Base-by-base conservation (phyloP, 2,113 vertebrate genomes). In the Anguilla rostrata region DNA sequence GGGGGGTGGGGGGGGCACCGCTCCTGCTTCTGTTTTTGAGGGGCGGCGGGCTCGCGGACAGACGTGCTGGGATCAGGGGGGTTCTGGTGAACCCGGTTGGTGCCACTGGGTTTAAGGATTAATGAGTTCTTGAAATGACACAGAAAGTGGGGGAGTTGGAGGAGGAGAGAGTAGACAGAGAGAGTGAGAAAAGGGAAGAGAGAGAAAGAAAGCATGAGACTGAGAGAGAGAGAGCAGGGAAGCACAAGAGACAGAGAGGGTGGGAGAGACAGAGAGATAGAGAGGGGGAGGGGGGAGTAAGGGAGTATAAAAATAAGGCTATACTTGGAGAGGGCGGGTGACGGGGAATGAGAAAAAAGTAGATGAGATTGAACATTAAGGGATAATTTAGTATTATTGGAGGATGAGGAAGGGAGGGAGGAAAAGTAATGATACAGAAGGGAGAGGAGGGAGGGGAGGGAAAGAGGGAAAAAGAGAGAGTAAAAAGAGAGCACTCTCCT, bases 241-340 rank as follows among this genome's bases (percentile, higher is more conserved):
- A n/a, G 63, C 5, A 34, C 34, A 8, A 8, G 63, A n/a, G 22
- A n/a, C 71, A 83, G 46, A 41, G 26, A 63, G 29, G 53, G 16
- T 29, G 20, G 14, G 39, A 39, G 49, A 57, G 53, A 86, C 39
- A 46, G 34, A 63, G 60, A 63, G 60, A 86, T 86, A n/a, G 80
- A 71, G n/a, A 66, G n/a, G 41, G n/a, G 26, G 20, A 26, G 56
- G 78, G 22, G 2, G 22, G 60, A 26, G 18, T 18, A 60, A 60
- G 57, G 18, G 11, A 60, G 57, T 18, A 14, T 18, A 20, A 60
- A 9, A 60, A 60, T 60, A 46, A 46, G 43, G 9, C 5, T 9
- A 46, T 9, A 9, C 43, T 46, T 46, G 26, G 20, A 26, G 60
- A 26, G 60, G 20, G 20, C 26, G n/a, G 8, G n/a, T 2, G 71